Conservation (phyloP, 2,113 vertebrate genomes). For the Acanthochromis polyacanthus region DNA sequence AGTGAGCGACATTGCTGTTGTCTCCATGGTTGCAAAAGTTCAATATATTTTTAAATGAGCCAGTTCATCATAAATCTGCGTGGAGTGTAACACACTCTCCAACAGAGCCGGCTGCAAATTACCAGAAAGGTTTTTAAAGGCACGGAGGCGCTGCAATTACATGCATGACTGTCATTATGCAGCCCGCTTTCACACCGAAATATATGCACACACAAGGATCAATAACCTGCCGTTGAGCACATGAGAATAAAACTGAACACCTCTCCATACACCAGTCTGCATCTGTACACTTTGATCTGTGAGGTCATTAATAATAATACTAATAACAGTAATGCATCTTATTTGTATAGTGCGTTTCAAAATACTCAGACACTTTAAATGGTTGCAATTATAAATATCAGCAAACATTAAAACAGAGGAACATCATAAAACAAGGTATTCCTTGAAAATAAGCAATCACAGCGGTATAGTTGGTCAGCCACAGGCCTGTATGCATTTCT, state of each 20-base stretch:
- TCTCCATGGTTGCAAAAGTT: conserved; percentile 69
- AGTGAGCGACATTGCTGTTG: conserved; percentile 39
- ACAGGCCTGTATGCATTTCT: background rate
- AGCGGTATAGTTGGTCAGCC: background rate
- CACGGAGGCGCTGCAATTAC: conserved; percentile 35
- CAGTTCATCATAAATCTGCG: conserved; percentile 44
- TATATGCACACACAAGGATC: conserved; percentile 22
- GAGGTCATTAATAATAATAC: background rate
- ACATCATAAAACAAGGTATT: background rate
- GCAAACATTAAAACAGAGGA: too few species aligned
- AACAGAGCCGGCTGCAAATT: conserved; percentile 27
- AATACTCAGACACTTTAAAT: too few species aligned
- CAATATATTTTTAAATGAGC: conserved; percentile 58
- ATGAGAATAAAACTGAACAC: conserved; percentile 5
- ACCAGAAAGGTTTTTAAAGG: conserved; percentile 28
- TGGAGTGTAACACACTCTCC: conserved; percentile 24
- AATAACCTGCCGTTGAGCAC: conserved; percentile 16
- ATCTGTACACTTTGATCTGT: conserved; percentile 9
- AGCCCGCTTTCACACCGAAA: conserved; percentile 25
- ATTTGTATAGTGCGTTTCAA: too few species aligned
- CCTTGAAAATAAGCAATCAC: conserved; percentile 4
- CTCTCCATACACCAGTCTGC: conserved; percentile 2
- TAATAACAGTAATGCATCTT: too few species aligned
- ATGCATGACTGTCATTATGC: conserved; percentile 41
- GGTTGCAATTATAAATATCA: too few species aligned